Percentiles rank a stretch among this genome's conserved stretches.
Evolutionary conservation across 2,113 vertebrate genomes (phyloP).

Genomic region (Hydropotes inermis): DNA sequence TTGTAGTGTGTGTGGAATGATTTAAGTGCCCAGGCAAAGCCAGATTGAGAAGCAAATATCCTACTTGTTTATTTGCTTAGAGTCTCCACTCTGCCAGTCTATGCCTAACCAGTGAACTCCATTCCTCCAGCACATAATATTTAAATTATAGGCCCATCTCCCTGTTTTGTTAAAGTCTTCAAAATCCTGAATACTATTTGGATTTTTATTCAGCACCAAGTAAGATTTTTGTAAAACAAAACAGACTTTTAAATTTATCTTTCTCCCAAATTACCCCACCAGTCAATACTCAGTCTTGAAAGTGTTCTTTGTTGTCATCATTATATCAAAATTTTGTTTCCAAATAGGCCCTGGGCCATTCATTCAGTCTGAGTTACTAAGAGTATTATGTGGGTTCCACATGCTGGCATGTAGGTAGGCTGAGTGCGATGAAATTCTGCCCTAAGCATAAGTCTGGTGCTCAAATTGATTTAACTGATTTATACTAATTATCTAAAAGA

Average conservation of each 20-base stretch:
- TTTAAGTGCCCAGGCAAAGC: neutral
- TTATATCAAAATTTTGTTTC: neutral
- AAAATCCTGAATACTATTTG: neutral
- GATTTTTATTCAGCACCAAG: neutral
- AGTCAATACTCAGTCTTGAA: neutral
- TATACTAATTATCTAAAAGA: slow-evolving; percentile 45
- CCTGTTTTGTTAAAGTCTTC: neutral
- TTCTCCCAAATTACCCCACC: neutral
- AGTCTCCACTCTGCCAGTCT: neutral
- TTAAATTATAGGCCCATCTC: neutral
- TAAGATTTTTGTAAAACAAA: neutral
- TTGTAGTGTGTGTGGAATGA: neutral
- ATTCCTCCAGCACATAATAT: neutral
- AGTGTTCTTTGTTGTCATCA: neutral
- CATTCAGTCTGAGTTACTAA: neutral
- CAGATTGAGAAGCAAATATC: neutral
- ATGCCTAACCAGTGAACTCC: neutral
- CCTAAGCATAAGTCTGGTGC: neutral
- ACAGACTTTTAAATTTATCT: neutral
- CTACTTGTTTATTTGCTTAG: neutral
- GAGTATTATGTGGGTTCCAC: neutral
- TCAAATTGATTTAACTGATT: slow-evolving; percentile 35
- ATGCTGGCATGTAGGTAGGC: neutral
- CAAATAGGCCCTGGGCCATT: neutral
- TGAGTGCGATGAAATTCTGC: neutral